Percentiles rank a stretch among this genome's conserved stretches.
Evolutionary conservation across 2,113 vertebrate species (phyloP).

Genomic region (Xiphophorus couchianus): DNA sequence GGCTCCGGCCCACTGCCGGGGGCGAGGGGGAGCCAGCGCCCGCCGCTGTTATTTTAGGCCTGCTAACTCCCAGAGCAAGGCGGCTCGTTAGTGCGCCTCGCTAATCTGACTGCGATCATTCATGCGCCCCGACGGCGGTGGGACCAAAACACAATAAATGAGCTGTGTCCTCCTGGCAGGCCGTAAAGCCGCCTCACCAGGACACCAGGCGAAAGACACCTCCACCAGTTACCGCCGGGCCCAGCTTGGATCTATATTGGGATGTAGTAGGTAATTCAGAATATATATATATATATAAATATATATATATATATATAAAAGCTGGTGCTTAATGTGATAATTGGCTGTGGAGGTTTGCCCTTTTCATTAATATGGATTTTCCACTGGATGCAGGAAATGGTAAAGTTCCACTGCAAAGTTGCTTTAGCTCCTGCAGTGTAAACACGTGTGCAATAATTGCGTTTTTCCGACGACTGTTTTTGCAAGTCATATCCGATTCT

Average conservation of each 20-base stretch:
- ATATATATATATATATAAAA: slow-evolving; percentile 3
- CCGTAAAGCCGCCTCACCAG: slow-evolving; percentile 49
- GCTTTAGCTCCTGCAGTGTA: slow-evolving; percentile 4
- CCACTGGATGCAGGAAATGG: slow-evolving; percentile 38
- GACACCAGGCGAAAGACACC: slow-evolving; percentile 33
- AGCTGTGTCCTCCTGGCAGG: slow-evolving; percentile 45
- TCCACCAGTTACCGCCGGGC: slow-evolving; percentile 16
- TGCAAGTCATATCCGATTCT: neutral
- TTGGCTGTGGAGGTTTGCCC: slow-evolving; percentile 39
- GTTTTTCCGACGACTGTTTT: slow-evolving; percentile 4
- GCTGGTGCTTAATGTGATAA: slow-evolving; percentile 48
- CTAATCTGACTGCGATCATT: slow-evolving; percentile 74
- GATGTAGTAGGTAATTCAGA: slow-evolving; percentile 30
- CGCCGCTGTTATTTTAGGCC: slow-evolving; percentile 72
- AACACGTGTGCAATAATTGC: neutral
- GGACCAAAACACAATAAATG: slow-evolving; percentile 63
- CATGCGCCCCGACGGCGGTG: slow-evolving; percentile 40
- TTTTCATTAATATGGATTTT: slow-evolving; percentile 36
- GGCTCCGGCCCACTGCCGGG: slow-evolving; percentile 42
- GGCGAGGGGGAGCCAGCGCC: slow-evolving; percentile 6
- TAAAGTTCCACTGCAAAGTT: slow-evolving; percentile 31
- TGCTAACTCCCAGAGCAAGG: slow-evolving; percentile 55
- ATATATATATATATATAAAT: neutral
- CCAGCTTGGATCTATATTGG: slow-evolving; percentile 28
- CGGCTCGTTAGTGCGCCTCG: slow-evolving; percentile 70